Evolutionary conservation across 2,888 invertebrate species (phyloP).

Genomic region (Criorhina ranunculi): DNA sequence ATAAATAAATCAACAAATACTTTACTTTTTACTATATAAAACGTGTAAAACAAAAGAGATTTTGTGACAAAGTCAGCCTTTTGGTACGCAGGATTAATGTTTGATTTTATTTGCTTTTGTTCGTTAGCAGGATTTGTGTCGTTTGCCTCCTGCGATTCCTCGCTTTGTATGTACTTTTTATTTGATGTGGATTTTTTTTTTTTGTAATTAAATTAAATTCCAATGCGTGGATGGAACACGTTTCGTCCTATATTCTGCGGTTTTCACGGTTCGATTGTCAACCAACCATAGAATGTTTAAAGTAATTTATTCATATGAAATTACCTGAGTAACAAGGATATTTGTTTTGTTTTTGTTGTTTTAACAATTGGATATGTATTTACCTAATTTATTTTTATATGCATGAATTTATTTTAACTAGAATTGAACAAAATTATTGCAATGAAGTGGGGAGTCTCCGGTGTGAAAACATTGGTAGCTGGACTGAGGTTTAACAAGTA

Average conservation of each 20-base stretch:
- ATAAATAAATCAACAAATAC: conserved; percentile 65
- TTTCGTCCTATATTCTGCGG: conserved; percentile 55
- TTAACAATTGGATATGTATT: conserved; percentile 1
- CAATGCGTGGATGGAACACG: conserved; percentile 22
- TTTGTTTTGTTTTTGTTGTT: conserved; percentile 8
- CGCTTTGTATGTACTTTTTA: neutral
- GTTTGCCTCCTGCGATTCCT: neutral
- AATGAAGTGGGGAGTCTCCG: neutral
- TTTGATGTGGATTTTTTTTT: conserved; percentile 20
- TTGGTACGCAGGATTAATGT: conserved; percentile 14
- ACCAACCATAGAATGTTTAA: conserved; percentile 28
- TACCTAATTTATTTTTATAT: conserved; percentile 14
- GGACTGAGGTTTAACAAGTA: no score
- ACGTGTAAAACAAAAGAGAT: conserved; percentile 27
- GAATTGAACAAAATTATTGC: neutral
- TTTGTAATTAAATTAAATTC: conserved; percentile 37
- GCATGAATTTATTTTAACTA: neutral
- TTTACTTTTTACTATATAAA: no score
- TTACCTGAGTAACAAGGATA: conserved; percentile 29
- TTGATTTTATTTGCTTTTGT: conserved; percentile 22
- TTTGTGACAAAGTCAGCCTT: conserved; percentile 23
- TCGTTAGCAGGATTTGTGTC: conserved; percentile 29
- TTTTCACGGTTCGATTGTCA: conserved; percentile 57
- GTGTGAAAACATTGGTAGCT: no score
- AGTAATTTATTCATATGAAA: conserved; percentile 39